A percentile compares a stretch with the other conserved stretches of the same genome.
Evolutionary conservation across 2,888 invertebrate species (phyloP).

Genomic region (Tipula lateralis): DNA sequence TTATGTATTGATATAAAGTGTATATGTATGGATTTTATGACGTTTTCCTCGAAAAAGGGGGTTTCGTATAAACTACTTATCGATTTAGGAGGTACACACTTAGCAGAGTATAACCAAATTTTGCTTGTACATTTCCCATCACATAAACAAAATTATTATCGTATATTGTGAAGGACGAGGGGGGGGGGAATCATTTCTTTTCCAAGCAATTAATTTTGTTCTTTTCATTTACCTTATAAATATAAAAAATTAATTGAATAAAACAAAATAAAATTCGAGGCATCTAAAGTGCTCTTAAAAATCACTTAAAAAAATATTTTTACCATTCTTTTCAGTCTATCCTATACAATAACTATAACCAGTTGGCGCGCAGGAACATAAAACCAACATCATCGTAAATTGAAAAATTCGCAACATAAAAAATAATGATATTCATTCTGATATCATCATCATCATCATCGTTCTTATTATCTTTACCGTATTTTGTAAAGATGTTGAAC

Average conservation of each 20-base stretch:
- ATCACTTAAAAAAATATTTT: not conserved
- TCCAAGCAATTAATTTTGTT: not conserved
- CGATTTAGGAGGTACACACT: not conserved
- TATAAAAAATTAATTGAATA: not conserved
- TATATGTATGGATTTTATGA: not conserved
- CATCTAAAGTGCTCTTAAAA: conserved; percentile 19
- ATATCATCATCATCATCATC: not conserved
- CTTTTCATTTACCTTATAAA: not conserved
- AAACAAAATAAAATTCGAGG: not conserved
- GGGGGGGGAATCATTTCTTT: not conserved
- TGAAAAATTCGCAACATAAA: not conserved
- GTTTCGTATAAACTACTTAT: not conserved
- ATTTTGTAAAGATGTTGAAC: not conserved
- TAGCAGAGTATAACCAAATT: not conserved
- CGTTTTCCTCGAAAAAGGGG: not conserved
- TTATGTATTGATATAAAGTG: too few relatives aligned
- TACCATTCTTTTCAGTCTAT: not conserved
- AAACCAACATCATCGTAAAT: not conserved
- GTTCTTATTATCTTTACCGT: not conserved
- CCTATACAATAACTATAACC: not conserved
- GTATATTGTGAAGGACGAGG: too few relatives aligned
- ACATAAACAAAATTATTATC: not conserved
- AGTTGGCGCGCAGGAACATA: not conserved
- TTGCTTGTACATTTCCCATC: not conserved
- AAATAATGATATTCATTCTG: not conserved